Conservation (phyloP, 2,888 invertebrate species). For the Sarcophaga carnaria region DNA sequence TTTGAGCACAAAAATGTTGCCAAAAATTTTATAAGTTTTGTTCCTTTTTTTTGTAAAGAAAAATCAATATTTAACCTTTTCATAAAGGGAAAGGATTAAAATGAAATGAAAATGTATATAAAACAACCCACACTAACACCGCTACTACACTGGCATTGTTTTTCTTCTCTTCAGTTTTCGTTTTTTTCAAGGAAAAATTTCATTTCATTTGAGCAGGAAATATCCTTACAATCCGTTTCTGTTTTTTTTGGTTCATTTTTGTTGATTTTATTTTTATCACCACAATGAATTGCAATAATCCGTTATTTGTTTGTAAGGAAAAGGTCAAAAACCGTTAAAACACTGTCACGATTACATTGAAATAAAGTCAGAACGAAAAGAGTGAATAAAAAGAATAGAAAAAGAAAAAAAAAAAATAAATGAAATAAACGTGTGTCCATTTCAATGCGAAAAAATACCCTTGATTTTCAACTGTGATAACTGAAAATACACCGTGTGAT, state of each 20-base stretch:
- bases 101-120: background rate
- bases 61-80: constrained; percentile 28
- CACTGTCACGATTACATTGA: constrained; percentile 8
- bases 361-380: constrained; percentile 1
- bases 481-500: too few species aligned
- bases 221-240: background rate
- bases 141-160: background rate
- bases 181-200: background rate
- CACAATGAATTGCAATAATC: background rate
- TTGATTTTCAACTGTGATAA: too few species aligned
- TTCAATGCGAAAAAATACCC: too few species aligned
- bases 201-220: background rate
- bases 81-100: constrained; percentile 7
- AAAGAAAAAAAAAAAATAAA: too few species aligned
- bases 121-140: too few species aligned
- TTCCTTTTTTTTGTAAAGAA: background rate
- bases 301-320: background rate
- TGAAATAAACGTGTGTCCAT: too few species aligned
- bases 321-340: constrained; percentile 49
- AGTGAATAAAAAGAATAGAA: too few species aligned
- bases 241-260: too few species aligned
- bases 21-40: constrained; percentile 1
- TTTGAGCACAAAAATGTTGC: background rate
- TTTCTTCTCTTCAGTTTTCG: too few species aligned
- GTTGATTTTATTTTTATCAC: background rate